A percentile compares a stretch with the other conserved stretches of the same genome.
phyloP scores from a whole-genome alignment of 2,113 vertebrate species.

The Myrmecobius fasciatus region DNA sequence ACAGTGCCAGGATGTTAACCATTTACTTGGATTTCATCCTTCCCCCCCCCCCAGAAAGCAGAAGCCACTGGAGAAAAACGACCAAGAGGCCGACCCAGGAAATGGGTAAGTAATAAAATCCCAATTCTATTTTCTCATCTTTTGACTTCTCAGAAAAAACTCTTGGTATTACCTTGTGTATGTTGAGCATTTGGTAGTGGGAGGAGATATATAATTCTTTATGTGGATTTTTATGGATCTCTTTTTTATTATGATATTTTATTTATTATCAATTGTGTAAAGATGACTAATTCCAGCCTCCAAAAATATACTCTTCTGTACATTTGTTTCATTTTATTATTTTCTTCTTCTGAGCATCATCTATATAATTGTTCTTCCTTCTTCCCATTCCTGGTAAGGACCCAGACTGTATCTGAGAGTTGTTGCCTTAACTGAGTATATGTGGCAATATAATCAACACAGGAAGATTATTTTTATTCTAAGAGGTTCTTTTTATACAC shows the following conservation, averaged over 20 bases:
- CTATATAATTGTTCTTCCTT: neutral
- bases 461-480: neutral
- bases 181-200: neutral
- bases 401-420: accelerated
- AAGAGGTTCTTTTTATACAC: neutral
- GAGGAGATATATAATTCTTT: constrained; percentile 16
- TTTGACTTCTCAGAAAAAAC: constrained; percentile 59
- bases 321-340: no score
- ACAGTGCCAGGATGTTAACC: constrained; percentile 70
- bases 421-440: neutral
- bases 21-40: constrained; percentile 74
- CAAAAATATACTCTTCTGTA: neutral
- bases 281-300: constrained; percentile 34
- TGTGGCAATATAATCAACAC: neutral
- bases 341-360: neutral
- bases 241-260: constrained; percentile 43
- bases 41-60: constrained; percentile 89
- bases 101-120: constrained; percentile 92
- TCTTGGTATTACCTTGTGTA: constrained; percentile 38
- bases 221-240: neutral
- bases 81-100: constrained; percentile 97
- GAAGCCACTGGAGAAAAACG: constrained; percentile 95
- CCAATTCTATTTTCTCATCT: constrained; percentile 49
- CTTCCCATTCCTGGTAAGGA: neutral
- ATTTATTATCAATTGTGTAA: neutral